Evolutionary conservation across 2,797 vertebrate species (phyloP), one percentile per base, ranked within the genome.

Genomic region (Emys orbicularis): DNA sequence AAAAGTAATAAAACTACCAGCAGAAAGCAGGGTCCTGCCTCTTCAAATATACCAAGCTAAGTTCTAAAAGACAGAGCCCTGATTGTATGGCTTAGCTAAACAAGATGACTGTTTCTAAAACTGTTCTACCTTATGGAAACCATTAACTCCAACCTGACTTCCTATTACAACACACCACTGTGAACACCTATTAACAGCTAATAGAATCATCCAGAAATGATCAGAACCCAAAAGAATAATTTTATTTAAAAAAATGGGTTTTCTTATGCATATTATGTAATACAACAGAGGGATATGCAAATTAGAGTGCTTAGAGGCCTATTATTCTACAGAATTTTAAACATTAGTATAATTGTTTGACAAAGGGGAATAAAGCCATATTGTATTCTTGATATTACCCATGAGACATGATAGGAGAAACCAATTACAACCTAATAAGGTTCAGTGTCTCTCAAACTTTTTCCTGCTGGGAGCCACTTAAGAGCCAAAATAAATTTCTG

Each of bases 141-240:
- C 95, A 98, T 98, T 98, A 98, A 96, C 95, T 96, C 97, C 95
- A 97, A 97, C 96, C 97, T 97, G 93, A 97, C 96, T 97, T 97
- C 97, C 95, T 96, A 94, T 97, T 97, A 97, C 95, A 94, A 79
- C 95, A 95, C 93, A 94, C 95, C 95, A 90, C 96, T 96, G 94
- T 91, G 96, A 96, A 97, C 93, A 97, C 84, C 92, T 96, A 98
- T 97, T 98, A 97, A 95, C 83, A 96, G 91, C 94, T 98, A 98
- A 97, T 97, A 97, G 97, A 97, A 97, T 95, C 80, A 96, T 95
- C 97, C 95, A 91, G 93, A 97, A 97, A 87, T 47, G 89, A 86
- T 89, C 93, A 93, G 97, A 97, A 97, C 84, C 97, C 96, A 97
- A 95, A 79, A 84, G 80, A 6, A 6, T 54, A 74, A 84, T 97